Base-by-base conservation (phyloP, 92 coral and sea anemone species). In the Palythoa grandis region DNA sequence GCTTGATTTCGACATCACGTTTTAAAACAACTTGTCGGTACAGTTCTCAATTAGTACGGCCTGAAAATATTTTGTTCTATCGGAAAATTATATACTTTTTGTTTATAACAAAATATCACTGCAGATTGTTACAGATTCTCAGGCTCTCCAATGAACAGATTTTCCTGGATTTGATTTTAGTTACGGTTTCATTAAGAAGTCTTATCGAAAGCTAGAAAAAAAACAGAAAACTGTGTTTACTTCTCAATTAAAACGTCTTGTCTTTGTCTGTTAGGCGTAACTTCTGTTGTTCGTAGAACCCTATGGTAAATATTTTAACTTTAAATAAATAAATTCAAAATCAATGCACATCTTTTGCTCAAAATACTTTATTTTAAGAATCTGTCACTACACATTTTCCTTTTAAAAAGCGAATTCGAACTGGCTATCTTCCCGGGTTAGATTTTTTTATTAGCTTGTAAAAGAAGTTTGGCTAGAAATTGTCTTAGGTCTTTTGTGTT, bases 141-240 rank as follows among this genome's bases (percentile, higher is more conserved):
- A n/a, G 69, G 0, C 25, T 58, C n/a, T 58, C 65, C 22, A 16
- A 58, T 5, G 14, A 56, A 56, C n/a, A 56, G 19, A 56, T 54
- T 11, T 20, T 63, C 17, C 23, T 17, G 25, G 8, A 63, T 20
- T 66, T 66, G 29, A 14, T 9, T 14, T 50, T 19, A 17, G 39
- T 15, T 54, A 22, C 12, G 11, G 11, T 0, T 76, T 53, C 25
- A 19, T 63, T 54, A 76, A 76, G 82, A 14, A 57, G 25, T 39
- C 68, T 52, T 52, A 76, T 53, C 39, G 82, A 76, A 76, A 50
- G 60, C 78, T 19, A 15, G n/a, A 72, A 75, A 52, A 52, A 66
- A 23, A 0, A 17, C 13, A 3, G 65, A n/a, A 56, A 53, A 67
- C 82, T 76, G 66, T 54, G 11, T 54, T 76, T 53, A 17, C 24